A percentile compares a stretch with the other conserved stretches of the same genome.
Evolutionary conservation across 2,797 vertebrate species (phyloP).

Genomic region (Prunella strophiata): DNA sequence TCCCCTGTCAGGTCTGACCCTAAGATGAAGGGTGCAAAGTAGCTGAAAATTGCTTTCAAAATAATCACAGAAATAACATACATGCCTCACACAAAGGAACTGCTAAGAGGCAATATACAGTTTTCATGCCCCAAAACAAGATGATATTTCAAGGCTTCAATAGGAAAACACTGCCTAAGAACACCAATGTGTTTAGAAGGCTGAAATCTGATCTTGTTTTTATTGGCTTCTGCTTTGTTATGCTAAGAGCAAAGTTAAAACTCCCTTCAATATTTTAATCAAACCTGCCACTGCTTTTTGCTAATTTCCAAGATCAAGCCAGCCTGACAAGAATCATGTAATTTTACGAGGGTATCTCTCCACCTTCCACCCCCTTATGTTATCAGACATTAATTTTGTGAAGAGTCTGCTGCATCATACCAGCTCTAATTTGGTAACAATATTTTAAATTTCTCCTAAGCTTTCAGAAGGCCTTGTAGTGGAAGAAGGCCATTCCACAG

Average conservation of each 20-base stretch:
- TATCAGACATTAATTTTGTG: not conserved
- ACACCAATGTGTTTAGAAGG: not conserved
- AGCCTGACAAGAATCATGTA: not conserved
- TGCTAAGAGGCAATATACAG: not conserved
- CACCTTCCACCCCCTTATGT: not conserved
- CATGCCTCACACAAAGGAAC: not conserved
- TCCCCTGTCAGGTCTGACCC: not conserved
- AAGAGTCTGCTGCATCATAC: not conserved
- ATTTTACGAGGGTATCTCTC: slow-evolving; percentile 21
- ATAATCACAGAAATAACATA: not conserved
- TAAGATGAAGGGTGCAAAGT: not conserved
- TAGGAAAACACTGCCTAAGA: not conserved
- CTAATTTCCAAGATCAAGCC: not conserved
- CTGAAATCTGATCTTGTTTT: not conserved
- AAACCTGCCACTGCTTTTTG: not conserved
- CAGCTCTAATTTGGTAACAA: not conserved
- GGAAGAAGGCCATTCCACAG: not conserved
- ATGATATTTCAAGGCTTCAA: not conserved
- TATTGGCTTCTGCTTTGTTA: not conserved
- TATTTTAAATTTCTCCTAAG: not conserved
- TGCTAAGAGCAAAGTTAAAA: slow-evolving; percentile 5
- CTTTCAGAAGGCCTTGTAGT: not conserved
- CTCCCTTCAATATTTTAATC: not conserved
- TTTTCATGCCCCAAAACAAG: not conserved
- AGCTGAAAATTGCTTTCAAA: rapidly evolving